These are phyloP conservation scores for Pagetopsis macropterus DNA, from an alignment of 2,797 vertebrate genomes.

Conservation along the genomic window DNA sequence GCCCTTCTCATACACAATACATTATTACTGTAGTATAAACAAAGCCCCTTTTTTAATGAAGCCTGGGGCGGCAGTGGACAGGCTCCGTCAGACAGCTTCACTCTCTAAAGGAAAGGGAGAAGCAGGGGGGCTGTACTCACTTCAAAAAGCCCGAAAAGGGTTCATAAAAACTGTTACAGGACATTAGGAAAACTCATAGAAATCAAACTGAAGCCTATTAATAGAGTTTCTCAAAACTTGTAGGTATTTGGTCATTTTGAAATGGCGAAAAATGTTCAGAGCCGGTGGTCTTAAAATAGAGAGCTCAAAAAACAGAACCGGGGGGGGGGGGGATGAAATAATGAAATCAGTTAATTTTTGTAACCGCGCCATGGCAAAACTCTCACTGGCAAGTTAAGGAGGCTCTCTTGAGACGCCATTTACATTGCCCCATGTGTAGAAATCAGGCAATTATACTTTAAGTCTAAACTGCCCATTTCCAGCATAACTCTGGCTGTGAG, in stretches of 20 bases:
- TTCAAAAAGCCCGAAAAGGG: neutral
- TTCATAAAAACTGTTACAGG: neutral
- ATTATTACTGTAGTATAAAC: constrained; percentile 54
- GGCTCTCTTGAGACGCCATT: neutral
- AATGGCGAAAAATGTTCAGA: constrained; percentile 27
- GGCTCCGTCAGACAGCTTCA: constrained; percentile 8
- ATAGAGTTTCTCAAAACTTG: neutral
- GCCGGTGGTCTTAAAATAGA: constrained; percentile 7
- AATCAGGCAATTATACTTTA: neutral
- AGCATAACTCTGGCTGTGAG: neutral
- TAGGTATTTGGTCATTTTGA: neutral
- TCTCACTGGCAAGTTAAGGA: constrained; percentile 73
- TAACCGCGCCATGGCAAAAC: constrained; percentile 93
- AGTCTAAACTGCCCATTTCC: neutral
- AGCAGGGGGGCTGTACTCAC: neutral
- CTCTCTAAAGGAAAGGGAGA: neutral
- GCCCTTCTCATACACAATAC: constrained; percentile 40
- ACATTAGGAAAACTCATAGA: neutral
- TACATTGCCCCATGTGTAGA: neutral
- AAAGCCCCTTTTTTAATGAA: constrained; percentile 39
- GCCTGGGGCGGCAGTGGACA: constrained; percentile 1
- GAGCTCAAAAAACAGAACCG: constrained; percentile 55
- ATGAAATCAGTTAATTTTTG: constrained; percentile 60
- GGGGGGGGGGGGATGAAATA: neutral
- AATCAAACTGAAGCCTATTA: neutral